A percentile compares a stretch with the other conserved stretches of the same genome.
These are phyloP conservation scores for Myotis findleyi DNA, from an alignment of 2,797 vertebrate genomes.

Conservation along the genomic window DNA sequence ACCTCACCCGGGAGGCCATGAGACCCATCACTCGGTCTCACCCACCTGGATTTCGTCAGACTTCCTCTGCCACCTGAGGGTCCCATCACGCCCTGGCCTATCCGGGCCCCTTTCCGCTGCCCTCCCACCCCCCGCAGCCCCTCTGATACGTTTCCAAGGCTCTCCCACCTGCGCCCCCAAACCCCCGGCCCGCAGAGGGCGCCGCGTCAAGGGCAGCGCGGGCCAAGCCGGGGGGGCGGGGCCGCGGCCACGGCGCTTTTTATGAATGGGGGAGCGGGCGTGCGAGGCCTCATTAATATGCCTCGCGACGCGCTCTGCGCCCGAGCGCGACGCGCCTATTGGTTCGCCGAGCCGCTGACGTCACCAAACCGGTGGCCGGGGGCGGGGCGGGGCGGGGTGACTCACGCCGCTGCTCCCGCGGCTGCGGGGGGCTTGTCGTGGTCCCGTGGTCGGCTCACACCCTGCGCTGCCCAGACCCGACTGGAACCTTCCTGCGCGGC, in stretches of 20 bases:
- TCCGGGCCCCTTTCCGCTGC: not conserved
- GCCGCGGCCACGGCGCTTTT: constrained; percentile 69
- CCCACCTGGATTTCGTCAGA: constrained; percentile 23
- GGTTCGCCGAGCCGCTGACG: constrained; percentile 80
- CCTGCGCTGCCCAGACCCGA: constrained; percentile 68
- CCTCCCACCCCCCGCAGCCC: not conserved
- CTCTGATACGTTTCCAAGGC: not conserved
- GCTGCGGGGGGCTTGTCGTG: constrained; percentile 74
- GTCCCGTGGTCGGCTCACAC: constrained; percentile 64
- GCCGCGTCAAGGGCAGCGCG: constrained; percentile 66
- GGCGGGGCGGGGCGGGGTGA: constrained; percentile 78
- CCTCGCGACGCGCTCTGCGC: constrained; percentile 74
- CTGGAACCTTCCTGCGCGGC: constrained; percentile 67
- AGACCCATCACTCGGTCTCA: not conserved
- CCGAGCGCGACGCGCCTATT: constrained; percentile 77
- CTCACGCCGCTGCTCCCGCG: constrained; percentile 81
- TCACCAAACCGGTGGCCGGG: constrained; percentile 74
- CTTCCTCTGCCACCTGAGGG: not conserved
- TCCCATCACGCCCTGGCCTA: constrained; percentile 29
- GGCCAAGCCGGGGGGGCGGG: constrained; percentile 9
- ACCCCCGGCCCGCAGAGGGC: constrained; percentile 74
- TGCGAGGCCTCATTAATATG: constrained; percentile 80
- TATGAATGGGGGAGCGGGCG: constrained; percentile 86
- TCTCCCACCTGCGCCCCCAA: not conserved
- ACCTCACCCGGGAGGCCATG: constrained; percentile 50